Base-by-base conservation (phyloP, 2,888 invertebrate species). In the Cotesia congregata region DNA sequence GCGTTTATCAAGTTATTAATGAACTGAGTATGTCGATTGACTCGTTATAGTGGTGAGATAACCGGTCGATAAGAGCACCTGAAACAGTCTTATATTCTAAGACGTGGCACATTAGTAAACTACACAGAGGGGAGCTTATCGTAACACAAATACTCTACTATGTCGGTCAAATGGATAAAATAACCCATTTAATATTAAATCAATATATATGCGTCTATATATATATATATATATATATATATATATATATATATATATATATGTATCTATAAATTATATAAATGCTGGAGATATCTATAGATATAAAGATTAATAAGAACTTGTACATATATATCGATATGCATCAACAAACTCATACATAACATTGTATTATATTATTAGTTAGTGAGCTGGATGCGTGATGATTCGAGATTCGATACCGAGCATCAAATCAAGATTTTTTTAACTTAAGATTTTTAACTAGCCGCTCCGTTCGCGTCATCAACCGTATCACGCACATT, bases 101-200 rank as follows among this genome's bases (percentile, higher is more conserved):
- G 69, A 75, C 69, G 70, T 75, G 30, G 38, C 41, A 40, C 38
- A 40, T 6, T 39, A 67, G 20, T 7, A 30, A 39, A 67, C 12
- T 30, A 38, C n/a, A 74, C 9, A 50, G 69, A 69, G 69, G 72
- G 65, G 72, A 64, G 30, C 41, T 40, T 71, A 62, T 62, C 62
- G 74, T 20, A 30, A 62, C 69, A 71, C 71, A 38, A 60, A 38
- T 68, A 65, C 39, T 40, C 71, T 71, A 71, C 38, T 62, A 75
- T 75, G 61, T 69, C 74, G 68, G 74, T 68, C 74, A 65, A 74
- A 50, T 74, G 62, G 62, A 75, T 75, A 60, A 67, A 75, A 75
- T 73, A 70, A 50, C 7, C 12, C 50, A 50, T 50, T 50, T 12
- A 50, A 50, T 50, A 50, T 50, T 50, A 50, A 50, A 50, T 50